A percentile compares a stretch with the other conserved stretches of the same genome.
phyloP scores from a whole-genome alignment of 2,113 vertebrate species.

The Turdus rufiventris region DNA sequence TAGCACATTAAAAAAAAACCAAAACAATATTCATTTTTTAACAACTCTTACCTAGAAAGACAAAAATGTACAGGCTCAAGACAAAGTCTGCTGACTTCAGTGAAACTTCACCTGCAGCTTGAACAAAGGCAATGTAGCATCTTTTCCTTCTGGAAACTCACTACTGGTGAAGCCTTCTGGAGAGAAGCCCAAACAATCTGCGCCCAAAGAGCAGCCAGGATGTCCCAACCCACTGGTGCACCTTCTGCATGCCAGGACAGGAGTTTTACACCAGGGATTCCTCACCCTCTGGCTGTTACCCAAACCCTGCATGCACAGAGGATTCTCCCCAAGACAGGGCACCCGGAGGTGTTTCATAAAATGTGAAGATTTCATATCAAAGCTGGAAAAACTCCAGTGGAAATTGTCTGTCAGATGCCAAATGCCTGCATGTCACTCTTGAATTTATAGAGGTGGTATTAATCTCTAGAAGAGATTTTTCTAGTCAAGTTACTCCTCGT shows the following conservation, averaged over 20 bases:
- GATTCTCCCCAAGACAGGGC: background rate
- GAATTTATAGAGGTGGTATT: background rate
- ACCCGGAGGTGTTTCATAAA: fast-evolving
- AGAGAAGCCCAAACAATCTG: background rate
- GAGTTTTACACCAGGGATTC: background rate
- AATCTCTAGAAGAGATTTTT: background rate
- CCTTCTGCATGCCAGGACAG: background rate
- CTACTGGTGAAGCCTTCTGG: background rate
- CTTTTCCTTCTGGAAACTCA: background rate
- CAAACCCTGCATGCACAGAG: background rate
- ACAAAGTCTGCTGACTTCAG: background rate
- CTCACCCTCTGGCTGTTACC: background rate
- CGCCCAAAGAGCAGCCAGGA: background rate
- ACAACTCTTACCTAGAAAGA: background rate
- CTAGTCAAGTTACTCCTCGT: background rate
- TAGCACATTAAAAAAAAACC: background rate
- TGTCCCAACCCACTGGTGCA: too few relatives aligned
- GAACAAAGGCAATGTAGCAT: background rate
- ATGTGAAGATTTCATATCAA: background rate
- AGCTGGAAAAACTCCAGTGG: background rate
- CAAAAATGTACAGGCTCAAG: background rate
- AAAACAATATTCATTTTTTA: background rate
- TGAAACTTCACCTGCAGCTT: background rate
- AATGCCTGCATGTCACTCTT: background rate
- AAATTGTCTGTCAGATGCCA: background rate